Percentiles rank a stretch among this genome's conserved stretches.
Conservation (phyloP, 2,888 invertebrate species). For the Drosophila mayaguana region DNA sequence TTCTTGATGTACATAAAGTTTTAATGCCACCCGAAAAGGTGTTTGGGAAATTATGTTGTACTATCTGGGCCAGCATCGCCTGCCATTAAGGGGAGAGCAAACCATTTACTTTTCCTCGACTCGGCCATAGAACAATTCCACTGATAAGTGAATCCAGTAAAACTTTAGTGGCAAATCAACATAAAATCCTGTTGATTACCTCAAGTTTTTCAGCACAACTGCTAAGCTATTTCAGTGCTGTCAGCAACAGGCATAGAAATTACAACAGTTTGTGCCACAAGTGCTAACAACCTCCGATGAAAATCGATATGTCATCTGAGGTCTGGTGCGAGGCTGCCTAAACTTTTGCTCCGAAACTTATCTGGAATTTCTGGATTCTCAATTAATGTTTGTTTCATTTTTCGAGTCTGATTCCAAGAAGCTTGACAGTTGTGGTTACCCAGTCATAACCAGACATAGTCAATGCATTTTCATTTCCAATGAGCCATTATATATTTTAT, state of each 20-base stretch:
- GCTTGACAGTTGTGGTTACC: neutral
- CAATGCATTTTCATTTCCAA: neutral
- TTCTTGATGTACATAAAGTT: constrained; percentile 59
- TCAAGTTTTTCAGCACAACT: constrained; percentile 44
- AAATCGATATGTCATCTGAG: constrained; percentile 13
- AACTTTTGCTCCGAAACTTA: neutral
- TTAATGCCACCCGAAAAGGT: constrained; percentile 69
- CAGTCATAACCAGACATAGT: neutral
- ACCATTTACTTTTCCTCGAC: constrained; percentile 36
- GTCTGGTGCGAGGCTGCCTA: neutral
- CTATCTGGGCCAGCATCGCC: constrained; percentile 8
- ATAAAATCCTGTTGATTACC: constrained; percentile 73
- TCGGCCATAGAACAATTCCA: constrained; percentile 44
- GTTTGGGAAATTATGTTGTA: constrained; percentile 47
- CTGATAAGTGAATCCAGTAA: constrained; percentile 68
- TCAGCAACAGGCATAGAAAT: constrained; percentile 54
- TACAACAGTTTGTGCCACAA: constrained; percentile 27
- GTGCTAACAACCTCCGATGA: constrained; percentile 24
- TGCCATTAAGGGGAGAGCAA: constrained; percentile 50
- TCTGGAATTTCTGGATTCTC: neutral
- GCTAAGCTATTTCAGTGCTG: constrained; percentile 37
- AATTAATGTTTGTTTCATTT: neutral
- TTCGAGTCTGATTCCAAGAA: neutral
- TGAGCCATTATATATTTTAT: neutral
- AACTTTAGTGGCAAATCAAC: constrained; percentile 73